Evolutionary conservation across 2,113 vertebrate genomes (phyloP), one percentile per base, ranked within the genome.

Genomic region (Apteryx owenii): DNA sequence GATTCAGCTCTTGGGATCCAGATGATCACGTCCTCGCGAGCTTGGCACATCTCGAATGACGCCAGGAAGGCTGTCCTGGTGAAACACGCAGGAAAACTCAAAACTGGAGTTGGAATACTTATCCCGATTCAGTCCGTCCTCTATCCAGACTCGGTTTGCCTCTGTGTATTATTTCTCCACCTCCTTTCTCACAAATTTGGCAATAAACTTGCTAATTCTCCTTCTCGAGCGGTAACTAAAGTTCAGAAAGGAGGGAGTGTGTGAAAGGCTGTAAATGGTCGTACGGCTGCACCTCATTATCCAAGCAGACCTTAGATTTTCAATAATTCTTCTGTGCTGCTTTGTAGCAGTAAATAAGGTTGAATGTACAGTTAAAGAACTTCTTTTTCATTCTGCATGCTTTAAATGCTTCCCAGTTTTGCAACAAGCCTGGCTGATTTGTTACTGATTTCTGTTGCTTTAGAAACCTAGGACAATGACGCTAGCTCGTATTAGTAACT

Each of bases 1-100:
- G 82, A 85, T 92, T 83, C 85, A 92, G 76, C 85, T 81, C 44
- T 76, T 94, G 68, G 85, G 90, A 90, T 82, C 79, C 76, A 88
- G 79, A 53, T 65, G 25, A 90, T 62, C 75, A 77, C 0, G 17
- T 80, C 71, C 75, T 14, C 31, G 53, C 53, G 72, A 89, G 93
- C 60, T 77, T 93, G 91, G 89, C 82, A 94, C 76, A 50, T 68
- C 68, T 62, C 64, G 85, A 5, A n/a, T 66, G 85, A 66, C 3
- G 31, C 76, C 76, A 93, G 68, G 38, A 89, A 77, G 53, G 7
- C 64, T 75, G 79, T 93, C 54, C 23, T 78, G 79, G 60, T 85
- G 88, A 73, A 85, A 48, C 68, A 20, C 9, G 68, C 90, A 88
- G 79, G 70, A 79, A 66, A 95, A 28, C 70, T 94, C 0, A 2